These are phyloP conservation scores for Pantherophis guttatus DNA, from an alignment of 2,113 vertebrate species.

Conservation along the genomic window DNA sequence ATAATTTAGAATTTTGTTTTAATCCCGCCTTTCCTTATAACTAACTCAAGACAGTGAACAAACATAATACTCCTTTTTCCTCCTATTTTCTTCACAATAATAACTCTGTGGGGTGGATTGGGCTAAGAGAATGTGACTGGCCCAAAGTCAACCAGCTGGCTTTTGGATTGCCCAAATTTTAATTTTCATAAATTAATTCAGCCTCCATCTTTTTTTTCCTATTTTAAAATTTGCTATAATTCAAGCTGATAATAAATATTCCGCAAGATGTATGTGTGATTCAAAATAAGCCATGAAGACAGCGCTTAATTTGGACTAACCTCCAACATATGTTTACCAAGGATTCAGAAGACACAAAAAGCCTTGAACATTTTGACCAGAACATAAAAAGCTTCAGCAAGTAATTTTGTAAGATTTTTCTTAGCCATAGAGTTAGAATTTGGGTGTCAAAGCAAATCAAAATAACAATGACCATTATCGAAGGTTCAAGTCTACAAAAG, in stretches of 20 bases:
- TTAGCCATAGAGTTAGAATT: background rate
- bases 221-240: background rate
- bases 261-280: background rate
- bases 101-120: background rate
- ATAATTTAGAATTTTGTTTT: background rate
- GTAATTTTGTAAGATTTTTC: background rate
- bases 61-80: background rate
- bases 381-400: background rate
- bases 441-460: background rate
- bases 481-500: background rate
- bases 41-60: background rate
- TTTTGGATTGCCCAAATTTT: background rate
- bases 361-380: background rate
- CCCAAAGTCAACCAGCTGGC: background rate
- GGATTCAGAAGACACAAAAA: background rate
- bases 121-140: background rate
- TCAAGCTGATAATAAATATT: background rate
- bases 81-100: background rate
- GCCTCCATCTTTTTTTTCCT: background rate
- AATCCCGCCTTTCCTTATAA: background rate
- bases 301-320: background rate
- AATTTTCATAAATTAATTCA: background rate
- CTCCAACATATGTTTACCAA: background rate
- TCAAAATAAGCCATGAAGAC: background rate
- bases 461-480: background rate